A percentile compares a stretch with the other conserved stretches of the same genome.
phyloP scores from a whole-genome alignment of 1,140 invertebrate species.

The Drosophila pseudoananassae region DNA sequence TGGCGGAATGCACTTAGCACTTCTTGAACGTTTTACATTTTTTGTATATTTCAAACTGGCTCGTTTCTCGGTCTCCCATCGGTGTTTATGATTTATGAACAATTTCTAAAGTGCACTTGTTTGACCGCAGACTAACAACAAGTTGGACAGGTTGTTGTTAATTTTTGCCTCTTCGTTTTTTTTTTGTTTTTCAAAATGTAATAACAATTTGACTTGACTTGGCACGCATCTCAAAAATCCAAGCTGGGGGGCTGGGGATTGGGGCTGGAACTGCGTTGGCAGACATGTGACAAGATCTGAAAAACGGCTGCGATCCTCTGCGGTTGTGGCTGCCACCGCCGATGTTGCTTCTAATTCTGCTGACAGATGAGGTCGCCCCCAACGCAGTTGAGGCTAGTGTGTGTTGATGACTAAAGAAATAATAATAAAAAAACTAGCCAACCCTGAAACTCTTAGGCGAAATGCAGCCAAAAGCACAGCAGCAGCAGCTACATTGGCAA shows the following conservation, averaged over 20 bases:
- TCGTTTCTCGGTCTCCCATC: conserved; percentile 39
- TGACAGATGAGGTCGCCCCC: conserved; percentile 80
- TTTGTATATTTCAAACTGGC: conserved; percentile 38
- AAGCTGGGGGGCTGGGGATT: background rate
- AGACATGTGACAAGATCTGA: conserved; percentile 47
- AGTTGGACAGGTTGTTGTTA: conserved; percentile 66
- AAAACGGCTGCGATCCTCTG: conserved; percentile 38
- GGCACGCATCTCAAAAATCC: conserved; percentile 51
- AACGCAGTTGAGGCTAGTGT: conserved; percentile 54
- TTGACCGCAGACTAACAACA: conserved; percentile 81
- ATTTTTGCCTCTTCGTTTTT: conserved; percentile 20
- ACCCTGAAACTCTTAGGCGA: conserved; percentile 74
- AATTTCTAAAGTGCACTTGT: conserved; percentile 83
- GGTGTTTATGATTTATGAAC: conserved; percentile 77
- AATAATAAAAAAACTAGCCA: conserved; percentile 56
- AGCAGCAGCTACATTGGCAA: conserved; percentile 28
- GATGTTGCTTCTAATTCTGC: conserved; percentile 75
- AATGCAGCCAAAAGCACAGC: conserved; percentile 54
- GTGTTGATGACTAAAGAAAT: conserved; percentile 48
- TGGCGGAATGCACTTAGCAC: conserved; percentile 70
- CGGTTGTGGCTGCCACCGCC: conserved; percentile 12
- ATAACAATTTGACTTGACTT: conserved; percentile 74
- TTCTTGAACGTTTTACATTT: conserved; percentile 62
- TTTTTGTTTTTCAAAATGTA: conserved; percentile 64
- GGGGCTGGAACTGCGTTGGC: conserved; percentile 23